These are phyloP conservation scores for Acyrthosiphon pisum DNA, from an alignment of 1,140 invertebrate species.

Conservation along the genomic window DNA sequence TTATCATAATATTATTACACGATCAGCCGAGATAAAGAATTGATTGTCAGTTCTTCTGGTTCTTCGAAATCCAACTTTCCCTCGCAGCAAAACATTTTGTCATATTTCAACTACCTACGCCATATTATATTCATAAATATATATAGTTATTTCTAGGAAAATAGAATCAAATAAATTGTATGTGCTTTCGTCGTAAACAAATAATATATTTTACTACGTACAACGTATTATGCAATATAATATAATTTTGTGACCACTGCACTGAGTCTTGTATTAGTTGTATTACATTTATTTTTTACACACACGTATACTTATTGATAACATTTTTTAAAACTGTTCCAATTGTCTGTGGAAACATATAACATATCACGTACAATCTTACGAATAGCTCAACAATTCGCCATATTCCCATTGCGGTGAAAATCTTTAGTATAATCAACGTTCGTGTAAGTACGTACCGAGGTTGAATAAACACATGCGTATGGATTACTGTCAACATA, in stretches of 20 bases:
- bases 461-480: no score
- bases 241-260: neutral
- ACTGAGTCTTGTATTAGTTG: neutral
- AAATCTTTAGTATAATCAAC: neutral
- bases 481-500: neutral
- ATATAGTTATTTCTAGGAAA: neutral
- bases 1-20: no score
- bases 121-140: no score
- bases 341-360: neutral
- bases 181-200: neutral
- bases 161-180: neutral
- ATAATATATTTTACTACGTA: neutral
- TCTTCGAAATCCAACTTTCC: no score
- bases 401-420: neutral
- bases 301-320: neutral
- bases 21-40: no score
- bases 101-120: no score
- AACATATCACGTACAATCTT: neutral
- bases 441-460: neutral
- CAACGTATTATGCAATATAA: neutral
- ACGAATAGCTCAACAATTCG: neutral
- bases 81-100: no score
- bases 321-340: neutral
- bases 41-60: no score
- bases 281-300: neutral